Base-by-base conservation (phyloP, 2,888 invertebrate species). In the Autographa gamma region DNA sequence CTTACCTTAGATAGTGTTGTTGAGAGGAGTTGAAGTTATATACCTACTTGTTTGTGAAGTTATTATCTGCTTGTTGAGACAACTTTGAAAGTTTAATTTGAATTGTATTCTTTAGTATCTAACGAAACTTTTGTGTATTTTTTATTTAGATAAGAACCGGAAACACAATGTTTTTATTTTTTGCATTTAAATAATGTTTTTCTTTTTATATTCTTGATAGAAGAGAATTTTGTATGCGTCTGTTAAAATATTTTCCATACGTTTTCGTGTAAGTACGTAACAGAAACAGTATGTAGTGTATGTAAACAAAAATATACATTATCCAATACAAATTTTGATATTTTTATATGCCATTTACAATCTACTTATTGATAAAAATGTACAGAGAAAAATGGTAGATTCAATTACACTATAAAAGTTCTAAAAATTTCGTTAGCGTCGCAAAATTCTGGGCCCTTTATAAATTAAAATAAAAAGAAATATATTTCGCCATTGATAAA, bases 311-410 rank as follows among this genome's bases (percentile, higher is more conserved):
- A 48, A 48, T 4, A 48, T 48, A 48, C n/a, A 48, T n/a, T n/a
- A 48, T n/a, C 16, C 8, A 8, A 16, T n/a, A 56, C 9, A 25
- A 25, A 25, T 25, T 25, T 25, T 2, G 25, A 25, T 25, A 2
- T 25, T 25, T 25, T 25, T 25, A 25, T 19, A 34, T 54, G 63
- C 34, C 19, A 14, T 58, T 58, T 58, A 43, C 14, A 31, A 7
- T 58, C 14, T 25, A 56, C 48, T 58, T 63, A 67, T 62, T 1
- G 59, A 60, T 38, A 63, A 48, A 32, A 64, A 60, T 8, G 66
- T 83, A 91, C 90, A 90, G 78, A 90, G 94, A 95, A 95, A 95
- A 95, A 95, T 95, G 95, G 95, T 95, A 94, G 91, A 79, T 80
- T 80, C 69, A 77, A 25, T 56, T 56, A 48, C 19, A 56, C 67